Percentiles rank a stretch among this genome's conserved stretches.
Evolutionary conservation across 2,113 vertebrate species (phyloP).

Genomic region (Campylomormyrus tamandua): DNA sequence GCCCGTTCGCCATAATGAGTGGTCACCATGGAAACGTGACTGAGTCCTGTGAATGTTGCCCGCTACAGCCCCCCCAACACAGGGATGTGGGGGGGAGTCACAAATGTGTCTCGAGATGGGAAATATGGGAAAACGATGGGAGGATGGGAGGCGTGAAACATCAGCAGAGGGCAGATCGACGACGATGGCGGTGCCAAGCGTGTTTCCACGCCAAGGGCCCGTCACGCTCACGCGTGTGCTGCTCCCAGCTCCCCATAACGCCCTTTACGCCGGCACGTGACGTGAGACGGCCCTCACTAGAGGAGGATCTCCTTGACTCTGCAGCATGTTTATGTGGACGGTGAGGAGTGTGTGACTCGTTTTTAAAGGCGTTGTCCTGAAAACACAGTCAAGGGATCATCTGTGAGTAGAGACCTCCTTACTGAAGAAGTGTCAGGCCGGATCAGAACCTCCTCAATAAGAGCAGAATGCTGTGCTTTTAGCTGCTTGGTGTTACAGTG

Average conservation of each 20-base stretch:
- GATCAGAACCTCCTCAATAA: neutral
- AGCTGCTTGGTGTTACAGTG: conserved; percentile 47
- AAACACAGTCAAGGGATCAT: neutral
- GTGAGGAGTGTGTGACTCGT: neutral
- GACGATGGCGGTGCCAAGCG: no score
- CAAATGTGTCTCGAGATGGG: conserved; percentile 57
- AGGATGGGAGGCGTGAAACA: conserved; percentile 41
- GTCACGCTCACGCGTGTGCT: neutral
- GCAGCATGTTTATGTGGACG: neutral
- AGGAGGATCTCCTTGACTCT: neutral
- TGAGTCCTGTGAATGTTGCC: conserved; percentile 31
- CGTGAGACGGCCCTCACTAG: neutral
- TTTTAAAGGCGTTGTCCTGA: neutral
- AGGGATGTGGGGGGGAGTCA: conserved; percentile 30
- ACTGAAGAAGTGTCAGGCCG: neutral
- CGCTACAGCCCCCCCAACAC: conserved; percentile 7
- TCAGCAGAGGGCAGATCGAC: neutral
- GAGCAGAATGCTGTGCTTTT: neutral
- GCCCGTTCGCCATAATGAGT: conserved; percentile 52
- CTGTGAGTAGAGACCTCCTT: neutral
- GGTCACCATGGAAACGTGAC: conserved; percentile 48
- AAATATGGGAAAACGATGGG: conserved; percentile 64
- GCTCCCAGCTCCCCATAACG: neutral
- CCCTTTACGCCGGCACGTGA: neutral
- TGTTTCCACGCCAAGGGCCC: neutral